These are phyloP conservation scores for Lagorchestes hirsutus DNA, from an alignment of 2,797 vertebrate species.

Conservation along the genomic window DNA sequence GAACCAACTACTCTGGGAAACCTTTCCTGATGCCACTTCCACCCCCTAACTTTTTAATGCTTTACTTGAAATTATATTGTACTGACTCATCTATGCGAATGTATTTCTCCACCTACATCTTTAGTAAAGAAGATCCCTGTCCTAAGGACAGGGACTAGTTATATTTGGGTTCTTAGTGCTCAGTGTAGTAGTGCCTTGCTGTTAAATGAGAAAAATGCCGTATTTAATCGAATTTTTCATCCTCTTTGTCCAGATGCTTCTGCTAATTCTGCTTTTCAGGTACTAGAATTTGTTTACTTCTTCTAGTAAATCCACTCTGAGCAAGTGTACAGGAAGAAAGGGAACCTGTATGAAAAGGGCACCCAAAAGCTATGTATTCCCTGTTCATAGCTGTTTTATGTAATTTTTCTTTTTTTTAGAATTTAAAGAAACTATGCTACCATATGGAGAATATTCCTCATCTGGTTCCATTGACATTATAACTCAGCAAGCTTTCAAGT, in stretches of 20 bases:
- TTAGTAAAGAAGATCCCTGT: not conserved
- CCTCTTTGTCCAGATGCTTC: not conserved
- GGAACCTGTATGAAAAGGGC: not conserved
- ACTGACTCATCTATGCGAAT: not conserved
- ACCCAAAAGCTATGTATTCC: not conserved
- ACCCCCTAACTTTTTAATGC: not conserved
- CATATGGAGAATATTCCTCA: slow-evolving; percentile 1
- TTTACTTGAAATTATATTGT: not conserved
- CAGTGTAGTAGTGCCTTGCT: not conserved
- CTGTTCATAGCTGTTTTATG: not conserved
- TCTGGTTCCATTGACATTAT: not conserved
- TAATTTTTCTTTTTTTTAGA: slow-evolving; percentile 21
- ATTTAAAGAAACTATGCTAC: slow-evolving; percentile 18
- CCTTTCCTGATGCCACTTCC: not conserved
- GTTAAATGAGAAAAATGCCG: not conserved
- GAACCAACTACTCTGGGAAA: not conserved
- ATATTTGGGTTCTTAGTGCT: not conserved
- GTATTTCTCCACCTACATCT: not conserved
- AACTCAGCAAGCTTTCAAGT: slow-evolving; percentile 16
- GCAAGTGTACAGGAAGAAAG: not conserved
- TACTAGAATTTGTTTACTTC: not conserved
- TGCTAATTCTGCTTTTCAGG: not conserved
- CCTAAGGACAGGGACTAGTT: not conserved
- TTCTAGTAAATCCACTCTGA: not conserved
- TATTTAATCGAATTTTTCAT: not conserved